phyloP scores from a whole-genome alignment of 2,113 vertebrate genomes.

The Nipponia nippon region DNA sequence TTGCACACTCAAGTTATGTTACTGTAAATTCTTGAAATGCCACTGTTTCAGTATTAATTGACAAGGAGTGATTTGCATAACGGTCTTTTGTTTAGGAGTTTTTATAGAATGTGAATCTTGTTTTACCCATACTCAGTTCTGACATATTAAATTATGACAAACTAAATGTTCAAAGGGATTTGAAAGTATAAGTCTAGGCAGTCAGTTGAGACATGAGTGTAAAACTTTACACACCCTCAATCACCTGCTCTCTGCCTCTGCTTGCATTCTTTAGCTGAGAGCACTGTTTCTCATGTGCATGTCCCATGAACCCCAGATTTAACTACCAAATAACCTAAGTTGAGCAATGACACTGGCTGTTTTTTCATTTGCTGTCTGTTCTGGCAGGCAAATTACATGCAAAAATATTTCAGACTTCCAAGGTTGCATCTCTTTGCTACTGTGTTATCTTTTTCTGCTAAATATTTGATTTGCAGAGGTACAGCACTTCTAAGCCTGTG shows the following conservation, averaged over 20 bases:
- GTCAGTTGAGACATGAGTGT: neutral
- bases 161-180: neutral
- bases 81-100: neutral
- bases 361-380: neutral
- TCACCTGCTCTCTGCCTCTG: neutral
- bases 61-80: neutral
- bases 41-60: neutral
- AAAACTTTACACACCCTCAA: neutral
- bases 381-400: neutral
- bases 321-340: neutral
- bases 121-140: neutral
- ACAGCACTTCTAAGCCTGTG: neutral
- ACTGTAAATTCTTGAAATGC: neutral
- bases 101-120: neutral
- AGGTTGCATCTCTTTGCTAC: neutral
- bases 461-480: neutral
- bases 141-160: neutral
- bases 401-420: neutral
- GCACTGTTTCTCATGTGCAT: neutral
- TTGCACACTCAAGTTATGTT: neutral
- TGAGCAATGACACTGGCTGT: neutral
- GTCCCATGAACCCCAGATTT: neutral
- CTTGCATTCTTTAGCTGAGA: neutral
- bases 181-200: neutral
- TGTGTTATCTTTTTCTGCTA: neutral